These are phyloP conservation scores for Drosophila biarmipes DNA, from an alignment of 1,140 invertebrate genomes.

Conservation along the genomic window DNA sequence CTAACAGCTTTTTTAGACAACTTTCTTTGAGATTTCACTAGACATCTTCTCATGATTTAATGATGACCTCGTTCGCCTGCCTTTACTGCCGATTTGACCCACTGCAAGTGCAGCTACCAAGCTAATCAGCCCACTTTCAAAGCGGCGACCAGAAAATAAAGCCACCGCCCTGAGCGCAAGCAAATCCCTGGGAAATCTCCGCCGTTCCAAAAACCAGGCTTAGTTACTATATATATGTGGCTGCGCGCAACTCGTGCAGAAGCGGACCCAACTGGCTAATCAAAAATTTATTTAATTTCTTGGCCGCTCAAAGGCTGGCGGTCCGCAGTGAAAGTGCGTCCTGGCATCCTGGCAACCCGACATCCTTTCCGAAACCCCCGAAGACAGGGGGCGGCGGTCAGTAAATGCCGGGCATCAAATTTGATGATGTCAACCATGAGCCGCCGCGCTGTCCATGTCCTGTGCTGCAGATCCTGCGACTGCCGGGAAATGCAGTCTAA, in stretches of 20 bases:
- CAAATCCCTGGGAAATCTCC: conserved; percentile 19
- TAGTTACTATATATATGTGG: conserved; percentile 25
- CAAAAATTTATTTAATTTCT: conserved; percentile 79
- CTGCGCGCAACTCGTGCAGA: conserved; percentile 10
- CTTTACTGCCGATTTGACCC: conserved; percentile 1
- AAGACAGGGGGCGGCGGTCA: conserved; percentile 26
- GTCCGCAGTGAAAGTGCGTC: conserved; percentile 63
- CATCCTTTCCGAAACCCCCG: conserved; percentile 17
- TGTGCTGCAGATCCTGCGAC: conserved; percentile 30
- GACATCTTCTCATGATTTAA: no score
- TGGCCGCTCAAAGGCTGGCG: conserved; percentile 46
- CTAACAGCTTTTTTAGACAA: background rate
- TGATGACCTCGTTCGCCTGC: background rate
- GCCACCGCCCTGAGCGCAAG: conserved; percentile 10
- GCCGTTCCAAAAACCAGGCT: background rate
- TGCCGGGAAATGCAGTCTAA: conserved; percentile 71
- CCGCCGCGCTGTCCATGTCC: conserved; percentile 34
- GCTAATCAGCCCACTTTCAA: conserved; percentile 26
- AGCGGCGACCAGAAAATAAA: conserved; percentile 8
- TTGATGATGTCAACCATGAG: conserved; percentile 64
- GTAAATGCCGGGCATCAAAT: conserved; percentile 60
- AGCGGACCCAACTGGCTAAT: conserved; percentile 54
- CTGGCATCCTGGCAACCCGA: conserved; percentile 22
- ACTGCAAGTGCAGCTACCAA: background rate
- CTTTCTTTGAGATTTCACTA: no score